phyloP scores from a whole-genome alignment of 2,888 invertebrate species.

The Philereme transversata region DNA sequence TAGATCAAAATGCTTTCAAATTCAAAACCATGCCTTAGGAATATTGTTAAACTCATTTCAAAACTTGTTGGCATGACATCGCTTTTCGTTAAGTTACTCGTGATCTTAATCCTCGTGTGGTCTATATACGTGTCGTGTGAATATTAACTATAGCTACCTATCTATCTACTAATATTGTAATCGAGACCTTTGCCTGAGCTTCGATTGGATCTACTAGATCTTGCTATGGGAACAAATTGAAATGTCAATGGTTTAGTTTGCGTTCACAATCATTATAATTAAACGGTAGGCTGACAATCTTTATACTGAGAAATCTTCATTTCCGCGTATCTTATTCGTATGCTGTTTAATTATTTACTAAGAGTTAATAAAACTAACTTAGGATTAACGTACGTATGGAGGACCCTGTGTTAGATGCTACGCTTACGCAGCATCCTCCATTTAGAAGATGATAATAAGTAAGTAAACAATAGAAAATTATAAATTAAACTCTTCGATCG shows the following conservation, averaged over 20 bases:
- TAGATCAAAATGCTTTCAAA: conserved; percentile 67
- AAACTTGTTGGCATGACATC: conserved; percentile 76
- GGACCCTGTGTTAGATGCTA: neutral
- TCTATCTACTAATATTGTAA: conserved; percentile 43
- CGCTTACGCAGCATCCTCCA: too few relatives aligned
- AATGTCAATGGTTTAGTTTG: conserved; percentile 25
- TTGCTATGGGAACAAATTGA: conserved; percentile 58
- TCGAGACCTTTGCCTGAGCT: conserved; percentile 63
- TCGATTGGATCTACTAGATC: conserved; percentile 61
- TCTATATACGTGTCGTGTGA: conserved; percentile 46
- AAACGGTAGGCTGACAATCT: too few relatives aligned
- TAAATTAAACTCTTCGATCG: too few relatives aligned
- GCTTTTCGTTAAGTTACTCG: conserved; percentile 44
- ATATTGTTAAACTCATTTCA: conserved; percentile 32
- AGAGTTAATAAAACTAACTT: too few relatives aligned
- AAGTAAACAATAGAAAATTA: neutral
- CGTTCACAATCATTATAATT: neutral
- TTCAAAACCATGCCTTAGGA: conserved; percentile 75
- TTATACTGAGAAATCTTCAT: too few relatives aligned
- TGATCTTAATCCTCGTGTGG: conserved; percentile 37
- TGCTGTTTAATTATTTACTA: too few relatives aligned
- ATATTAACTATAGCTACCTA: conserved; percentile 53
- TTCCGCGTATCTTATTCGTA: too few relatives aligned
- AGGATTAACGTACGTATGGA: too few relatives aligned
- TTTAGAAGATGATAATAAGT: neutral